Evolutionary conservation across 2,113 vertebrate genomes (phyloP), one percentile per base, ranked within the genome.

Genomic region (Piprites chloris): DNA sequence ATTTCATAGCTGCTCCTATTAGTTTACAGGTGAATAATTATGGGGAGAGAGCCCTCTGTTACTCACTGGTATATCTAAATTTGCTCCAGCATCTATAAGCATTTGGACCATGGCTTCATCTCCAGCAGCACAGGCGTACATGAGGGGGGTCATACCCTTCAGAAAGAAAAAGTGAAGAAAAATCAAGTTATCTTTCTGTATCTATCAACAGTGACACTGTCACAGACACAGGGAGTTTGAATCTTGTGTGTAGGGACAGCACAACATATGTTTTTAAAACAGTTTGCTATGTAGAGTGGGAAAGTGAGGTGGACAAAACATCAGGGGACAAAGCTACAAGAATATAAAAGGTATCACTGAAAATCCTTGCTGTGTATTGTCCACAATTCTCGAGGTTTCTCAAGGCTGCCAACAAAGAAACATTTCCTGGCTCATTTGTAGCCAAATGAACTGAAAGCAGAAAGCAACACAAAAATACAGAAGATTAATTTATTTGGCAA

Each of bases 51-150:
- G 20, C 55, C 49, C 71, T 47, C 35, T n/a, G 4, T 76, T 86
- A 96, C 98, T 98, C 83, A 98, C 98, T 42, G 98, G 97, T 71
- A 98, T 90, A 68, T 98, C 99, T 86, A 99, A 97, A 97, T 99
- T 99, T 58, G 99, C 99, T 63, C 99, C 99, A 1, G 99, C 99
- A 44, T 99, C 98, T 96, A 99, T 99, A 92, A 99, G 90, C 99
- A 99, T 99, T 97, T 99, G 99, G 82, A 99, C 99, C 95, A 99
- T 98, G 52, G 99, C 99, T 94, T 99, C 99, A 15, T 99, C 99
- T 96, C 99, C 99, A 49, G 99, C 98, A 53, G 99, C 98, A 49
- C 99, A 99, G 94, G 99, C 99, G 0, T 99, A 99, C 99, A 99
- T 99, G 46, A 99, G 98, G 0, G 99, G 99, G 14, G 99, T 99